A percentile compares a stretch with the other conserved stretches of the same genome.
Conservation (phyloP, 2,797 vertebrate species). For the Anguilla obscura region DNA sequence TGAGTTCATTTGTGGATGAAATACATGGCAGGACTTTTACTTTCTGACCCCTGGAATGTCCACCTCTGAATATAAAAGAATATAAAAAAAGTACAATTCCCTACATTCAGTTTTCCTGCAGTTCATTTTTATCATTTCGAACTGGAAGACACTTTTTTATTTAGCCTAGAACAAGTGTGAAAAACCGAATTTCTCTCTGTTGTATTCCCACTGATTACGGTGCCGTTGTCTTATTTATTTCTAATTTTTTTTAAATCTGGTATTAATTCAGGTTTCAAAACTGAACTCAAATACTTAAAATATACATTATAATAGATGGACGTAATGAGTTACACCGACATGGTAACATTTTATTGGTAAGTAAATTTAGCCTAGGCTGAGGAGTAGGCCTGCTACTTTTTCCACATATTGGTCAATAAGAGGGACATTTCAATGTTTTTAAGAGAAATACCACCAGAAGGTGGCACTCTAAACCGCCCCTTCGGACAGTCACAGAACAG, state of each 20-base stretch:
- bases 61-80: too few species aligned
- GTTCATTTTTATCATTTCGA: neutral
- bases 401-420: neutral
- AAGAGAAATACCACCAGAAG: slow-evolving; percentile 13
- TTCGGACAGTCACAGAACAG: neutral
- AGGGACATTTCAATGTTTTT: neutral
- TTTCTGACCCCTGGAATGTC: too few species aligned
- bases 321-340: neutral
- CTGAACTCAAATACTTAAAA: neutral
- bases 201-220: neutral
- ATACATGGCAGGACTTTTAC: too few species aligned
- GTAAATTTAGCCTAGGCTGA: neutral
- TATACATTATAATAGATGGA: neutral
- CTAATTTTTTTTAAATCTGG: neutral
- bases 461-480: slow-evolving; percentile 27
- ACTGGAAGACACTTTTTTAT: neutral
- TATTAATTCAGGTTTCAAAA: neutral
- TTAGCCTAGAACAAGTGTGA: neutral
- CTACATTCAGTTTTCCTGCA: neutral
- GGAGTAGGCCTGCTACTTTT: neutral
- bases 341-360: neutral
- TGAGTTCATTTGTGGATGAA: too few species aligned
- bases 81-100: neutral
- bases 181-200: neutral
- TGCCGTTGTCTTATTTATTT: neutral